A percentile compares a stretch with the other conserved stretches of the same genome.
phyloP scores from a whole-genome alignment of 2,797 vertebrate genomes.

The Spheniscus humboldti region DNA sequence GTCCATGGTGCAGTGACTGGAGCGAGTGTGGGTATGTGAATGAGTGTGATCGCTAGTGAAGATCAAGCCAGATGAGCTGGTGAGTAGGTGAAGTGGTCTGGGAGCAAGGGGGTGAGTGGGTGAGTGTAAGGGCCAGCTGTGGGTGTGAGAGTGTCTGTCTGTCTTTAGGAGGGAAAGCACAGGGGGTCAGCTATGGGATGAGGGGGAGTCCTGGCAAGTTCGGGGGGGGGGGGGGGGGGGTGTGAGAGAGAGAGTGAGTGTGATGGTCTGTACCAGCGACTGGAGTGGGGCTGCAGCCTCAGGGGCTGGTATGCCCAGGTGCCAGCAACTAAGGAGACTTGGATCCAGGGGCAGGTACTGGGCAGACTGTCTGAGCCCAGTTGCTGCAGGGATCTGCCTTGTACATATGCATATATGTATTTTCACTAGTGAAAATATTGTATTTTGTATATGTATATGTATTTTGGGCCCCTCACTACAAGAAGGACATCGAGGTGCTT shows the following conservation, averaged over 20 bases:
- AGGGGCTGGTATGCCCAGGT: background rate
- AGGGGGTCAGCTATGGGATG: background rate
- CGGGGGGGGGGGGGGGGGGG: too few species aligned
- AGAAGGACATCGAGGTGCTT: too few species aligned
- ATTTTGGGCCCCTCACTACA: too few species aligned
- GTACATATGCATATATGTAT: background rate
- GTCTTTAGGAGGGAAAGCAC: background rate
- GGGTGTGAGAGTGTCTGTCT: background rate
- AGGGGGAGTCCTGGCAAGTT: background rate
- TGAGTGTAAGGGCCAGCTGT: background rate
- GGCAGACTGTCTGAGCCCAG: background rate
- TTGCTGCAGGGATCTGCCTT: background rate
- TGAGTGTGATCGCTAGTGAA: background rate
- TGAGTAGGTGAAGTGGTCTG: background rate
- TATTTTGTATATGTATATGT: too few species aligned
- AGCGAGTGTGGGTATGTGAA: background rate
- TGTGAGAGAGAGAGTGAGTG: too few species aligned
- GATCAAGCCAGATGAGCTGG: background rate
- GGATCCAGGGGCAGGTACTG: background rate
- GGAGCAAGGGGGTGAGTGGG: background rate
- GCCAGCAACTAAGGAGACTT: background rate
- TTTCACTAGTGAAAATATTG: background rate
- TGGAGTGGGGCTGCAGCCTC: background rate
- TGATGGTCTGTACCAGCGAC: background rate
- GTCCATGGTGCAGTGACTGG: background rate